Evolutionary conservation across 2,113 vertebrate species (phyloP).

Genomic region (Brienomyrus brachyistius): DNA sequence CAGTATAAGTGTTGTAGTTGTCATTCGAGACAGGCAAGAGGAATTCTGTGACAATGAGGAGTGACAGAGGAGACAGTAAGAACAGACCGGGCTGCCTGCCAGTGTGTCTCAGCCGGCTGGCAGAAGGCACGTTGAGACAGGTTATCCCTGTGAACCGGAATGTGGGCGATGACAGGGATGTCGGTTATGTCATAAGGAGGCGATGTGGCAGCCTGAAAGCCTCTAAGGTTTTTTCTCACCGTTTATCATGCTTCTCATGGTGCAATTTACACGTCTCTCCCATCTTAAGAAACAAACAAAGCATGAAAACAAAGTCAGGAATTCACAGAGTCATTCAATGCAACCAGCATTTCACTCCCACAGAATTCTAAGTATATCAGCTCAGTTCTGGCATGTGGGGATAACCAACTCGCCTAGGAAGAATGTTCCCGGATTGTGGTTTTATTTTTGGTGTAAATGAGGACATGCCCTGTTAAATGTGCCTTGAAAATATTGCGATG

Average conservation of each 20-base stretch:
- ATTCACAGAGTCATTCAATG: slow-evolving; percentile 4
- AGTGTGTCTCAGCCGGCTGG: not conserved
- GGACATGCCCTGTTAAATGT: not conserved
- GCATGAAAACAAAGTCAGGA: slow-evolving; percentile 10
- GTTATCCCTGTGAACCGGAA: slow-evolving; percentile 1
- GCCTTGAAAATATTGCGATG: not conserved
- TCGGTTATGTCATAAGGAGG: not conserved
- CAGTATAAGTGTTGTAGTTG: not conserved
- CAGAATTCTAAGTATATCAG: slow-evolving; percentile 7
- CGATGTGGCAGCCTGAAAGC: not conserved
- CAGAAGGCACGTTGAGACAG: not conserved
- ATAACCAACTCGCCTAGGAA: not conserved
- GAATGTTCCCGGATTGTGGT: not conserved
- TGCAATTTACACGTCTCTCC: not conserved
- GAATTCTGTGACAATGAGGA: not conserved
- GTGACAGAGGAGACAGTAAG: not conserved
- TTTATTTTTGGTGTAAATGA: not conserved
- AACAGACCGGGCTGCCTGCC: not conserved
- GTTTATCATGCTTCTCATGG: not conserved
- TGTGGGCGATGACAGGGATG: not conserved
- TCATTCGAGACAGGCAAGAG: not conserved
- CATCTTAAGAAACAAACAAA: not conserved
- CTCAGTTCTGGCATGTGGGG: not conserved
- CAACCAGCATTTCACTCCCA: slow-evolving; percentile 8
- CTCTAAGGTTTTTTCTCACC: not conserved